Base-by-base conservation (phyloP, 1,140 invertebrate genomes). In the Pemphigus obesinymphae region DNA sequence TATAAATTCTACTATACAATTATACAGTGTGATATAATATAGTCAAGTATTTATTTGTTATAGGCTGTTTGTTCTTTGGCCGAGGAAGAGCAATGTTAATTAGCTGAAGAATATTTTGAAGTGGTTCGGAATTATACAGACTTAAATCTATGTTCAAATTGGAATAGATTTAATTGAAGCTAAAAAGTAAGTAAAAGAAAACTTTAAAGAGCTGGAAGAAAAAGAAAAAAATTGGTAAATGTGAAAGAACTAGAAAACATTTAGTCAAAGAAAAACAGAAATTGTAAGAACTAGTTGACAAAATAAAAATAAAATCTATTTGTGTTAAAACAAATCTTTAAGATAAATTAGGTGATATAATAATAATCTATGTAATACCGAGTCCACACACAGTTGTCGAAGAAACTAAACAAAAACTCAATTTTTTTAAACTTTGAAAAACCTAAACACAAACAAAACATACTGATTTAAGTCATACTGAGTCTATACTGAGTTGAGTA, bases 31-130 rank as follows among this genome's bases (percentile, higher is more conserved):
- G n/a, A n/a, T n/a, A n/a, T n/a, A n/a, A n/a, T n/a, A n/a, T n/a
- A n/a, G n/a, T n/a, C n/a, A n/a, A n/a, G n/a, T n/a, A n/a, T n/a
- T 10, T 11, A 31, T 50, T 73, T 31, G 6, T 17, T 53, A 26
- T 26, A 80, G 76, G 55, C 37, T 7, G 53, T 80, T 26, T 55
- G 76, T 63, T 63, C 55, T 8, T 80, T 55, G 4, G 76, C 63
- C n/a, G 34, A 63, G 1, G 76, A 80, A 45, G 76, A 80, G n/a
- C 76, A 80, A 6, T 34, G 76, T 0, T 63, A 80, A 43, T 61
- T 80, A 29, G 55, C 76, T 6, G 76, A 80, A 80, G 76, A 80
- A 80, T 40, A 55, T 3, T 80, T 43, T 31, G 76, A 80, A 63
- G 76, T 80, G 23, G 53, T 31, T 80, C 76, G 0, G 76, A 80